Percentiles rank a stretch among this genome's conserved stretches.
Evolutionary conservation across 1,140 invertebrate genomes (phyloP).

Genomic region (Procambarus clarkii): DNA sequence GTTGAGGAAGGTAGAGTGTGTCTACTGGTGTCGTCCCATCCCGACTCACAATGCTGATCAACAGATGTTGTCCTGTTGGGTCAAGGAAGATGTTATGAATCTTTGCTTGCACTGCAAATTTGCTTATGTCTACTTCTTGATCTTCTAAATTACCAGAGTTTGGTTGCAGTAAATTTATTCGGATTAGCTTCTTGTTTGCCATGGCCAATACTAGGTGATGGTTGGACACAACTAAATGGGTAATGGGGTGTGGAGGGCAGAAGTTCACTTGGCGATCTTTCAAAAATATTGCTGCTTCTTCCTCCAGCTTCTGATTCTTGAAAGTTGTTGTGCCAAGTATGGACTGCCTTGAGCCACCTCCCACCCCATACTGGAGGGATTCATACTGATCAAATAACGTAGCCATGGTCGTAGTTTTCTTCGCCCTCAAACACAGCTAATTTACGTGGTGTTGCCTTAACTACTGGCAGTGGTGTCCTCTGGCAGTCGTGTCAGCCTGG

Average conservation of each 20-base stretch:
- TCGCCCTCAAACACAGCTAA: neutral
- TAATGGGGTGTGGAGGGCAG: conserved; percentile 84
- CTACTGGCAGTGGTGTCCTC: no score
- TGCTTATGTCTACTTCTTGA: conserved; percentile 76
- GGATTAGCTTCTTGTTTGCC: conserved; percentile 86
- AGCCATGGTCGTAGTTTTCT: conserved; percentile 37
- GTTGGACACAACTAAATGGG: conserved; percentile 87
- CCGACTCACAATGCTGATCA: conserved; percentile 84
- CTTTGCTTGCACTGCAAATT: conserved; percentile 76
- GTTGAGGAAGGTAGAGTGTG: conserved; percentile 84
- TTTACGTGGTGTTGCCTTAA: no score
- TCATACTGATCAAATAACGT: conserved; percentile 71
- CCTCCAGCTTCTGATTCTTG: conserved; percentile 70
- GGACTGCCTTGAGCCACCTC: conserved; percentile 31
- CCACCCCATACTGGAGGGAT: conserved; percentile 54
- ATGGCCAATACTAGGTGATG: conserved; percentile 90
- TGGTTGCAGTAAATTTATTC: conserved; percentile 88
- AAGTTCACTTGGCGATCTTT: conserved; percentile 69
- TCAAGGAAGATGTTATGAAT: conserved; percentile 89
- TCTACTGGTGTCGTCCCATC: conserved; percentile 82
- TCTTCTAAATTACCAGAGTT: conserved; percentile 80
- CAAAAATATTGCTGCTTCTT: conserved; percentile 71
- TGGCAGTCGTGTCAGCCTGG: no score
- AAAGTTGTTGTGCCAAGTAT: conserved; percentile 67
- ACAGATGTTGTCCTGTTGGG: conserved; percentile 88